Conservation (phyloP, 1,140 invertebrate genomes). For the Panagrolaimus sp. region DNA sequence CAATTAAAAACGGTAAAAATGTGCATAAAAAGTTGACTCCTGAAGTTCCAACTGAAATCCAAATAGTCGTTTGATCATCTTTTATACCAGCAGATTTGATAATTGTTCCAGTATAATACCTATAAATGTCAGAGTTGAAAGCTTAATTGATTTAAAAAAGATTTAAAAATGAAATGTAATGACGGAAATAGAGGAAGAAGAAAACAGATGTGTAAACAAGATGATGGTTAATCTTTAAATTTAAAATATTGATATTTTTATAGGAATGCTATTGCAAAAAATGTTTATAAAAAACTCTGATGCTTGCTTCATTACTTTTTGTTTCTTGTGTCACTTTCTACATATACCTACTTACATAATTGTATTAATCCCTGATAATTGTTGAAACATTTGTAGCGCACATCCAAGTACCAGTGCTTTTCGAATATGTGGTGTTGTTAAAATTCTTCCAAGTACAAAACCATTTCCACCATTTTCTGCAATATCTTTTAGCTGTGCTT, state of each 20-base stretch:
- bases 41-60: slow-evolving; percentile 63
- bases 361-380: slow-evolving; percentile 66
- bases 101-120: slow-evolving; percentile 60
- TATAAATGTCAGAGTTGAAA: background rate
- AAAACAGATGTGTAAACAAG: too few relatives aligned
- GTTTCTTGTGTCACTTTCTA: too few relatives aligned
- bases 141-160: too few relatives aligned
- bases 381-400: slow-evolving; percentile 63
- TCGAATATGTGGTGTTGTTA: slow-evolving; percentile 59
- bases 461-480: slow-evolving; percentile 38
- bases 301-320: too few relatives aligned
- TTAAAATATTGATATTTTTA: too few relatives aligned
- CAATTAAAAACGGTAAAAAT: slow-evolving; percentile 12
- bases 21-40: slow-evolving; percentile 63
- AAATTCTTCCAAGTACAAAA: slow-evolving; percentile 60
- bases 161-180: too few relatives aligned
- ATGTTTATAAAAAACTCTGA: too few relatives aligned
- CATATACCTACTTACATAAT: slow-evolving; percentile 63
- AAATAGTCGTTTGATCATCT: slow-evolving; percentile 63
- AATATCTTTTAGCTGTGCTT: slow-evolving; percentile 42
- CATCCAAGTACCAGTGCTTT: slow-evolving; percentile 64
- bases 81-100: slow-evolving; percentile 65
- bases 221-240: too few relatives aligned
- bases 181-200: too few relatives aligned
- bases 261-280: too few relatives aligned